phyloP scores from a whole-genome alignment of 2,888 invertebrate genomes.

The Lottia gigantea region DNA sequence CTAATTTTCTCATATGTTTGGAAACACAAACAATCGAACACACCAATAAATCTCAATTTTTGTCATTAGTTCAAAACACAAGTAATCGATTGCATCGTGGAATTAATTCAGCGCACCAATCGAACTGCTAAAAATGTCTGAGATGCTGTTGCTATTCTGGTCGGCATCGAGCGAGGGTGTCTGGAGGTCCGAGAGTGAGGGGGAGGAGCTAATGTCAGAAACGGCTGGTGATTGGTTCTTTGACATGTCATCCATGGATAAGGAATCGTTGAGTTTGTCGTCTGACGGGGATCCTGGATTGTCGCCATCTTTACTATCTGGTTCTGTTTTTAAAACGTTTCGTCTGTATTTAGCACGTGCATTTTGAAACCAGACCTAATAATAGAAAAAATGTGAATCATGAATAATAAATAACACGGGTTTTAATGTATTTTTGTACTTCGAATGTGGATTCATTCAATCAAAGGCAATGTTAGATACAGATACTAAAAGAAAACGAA shows the following conservation, averaged over 20 bases:
- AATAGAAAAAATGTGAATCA: slow-evolving; percentile 14
- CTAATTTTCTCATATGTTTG: too few species aligned
- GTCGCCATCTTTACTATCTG: slow-evolving; percentile 33
- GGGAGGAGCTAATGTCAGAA: slow-evolving; percentile 61
- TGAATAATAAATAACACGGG: slow-evolving; percentile 9
- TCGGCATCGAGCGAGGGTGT: slow-evolving; percentile 52
- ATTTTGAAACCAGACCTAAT: slow-evolving; percentile 99
- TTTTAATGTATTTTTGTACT: too few species aligned
- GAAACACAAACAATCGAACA: too few species aligned
- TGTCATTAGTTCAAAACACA: too few species aligned
- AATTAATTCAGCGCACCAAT: slow-evolving; percentile 49
- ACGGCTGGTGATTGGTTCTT: slow-evolving; percentile 57
- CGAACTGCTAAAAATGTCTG: slow-evolving; percentile 58
- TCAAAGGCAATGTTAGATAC: too few species aligned
- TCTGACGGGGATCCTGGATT: slow-evolving; percentile 25
- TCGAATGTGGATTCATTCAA: too few species aligned
- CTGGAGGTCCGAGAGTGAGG: slow-evolving; percentile 58
- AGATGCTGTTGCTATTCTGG: slow-evolving; percentile 51
- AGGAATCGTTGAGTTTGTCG: slow-evolving; percentile 37
- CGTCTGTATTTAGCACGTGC: slow-evolving; percentile 98
- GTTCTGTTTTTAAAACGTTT: slow-evolving; percentile 74
- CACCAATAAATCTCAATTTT: too few species aligned
- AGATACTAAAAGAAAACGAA: too few species aligned
- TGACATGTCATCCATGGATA: slow-evolving; percentile 47
- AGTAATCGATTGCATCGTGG: too few species aligned